Conservation (phyloP, 2,797 vertebrate genomes). For the Anisognathus igniventris region DNA sequence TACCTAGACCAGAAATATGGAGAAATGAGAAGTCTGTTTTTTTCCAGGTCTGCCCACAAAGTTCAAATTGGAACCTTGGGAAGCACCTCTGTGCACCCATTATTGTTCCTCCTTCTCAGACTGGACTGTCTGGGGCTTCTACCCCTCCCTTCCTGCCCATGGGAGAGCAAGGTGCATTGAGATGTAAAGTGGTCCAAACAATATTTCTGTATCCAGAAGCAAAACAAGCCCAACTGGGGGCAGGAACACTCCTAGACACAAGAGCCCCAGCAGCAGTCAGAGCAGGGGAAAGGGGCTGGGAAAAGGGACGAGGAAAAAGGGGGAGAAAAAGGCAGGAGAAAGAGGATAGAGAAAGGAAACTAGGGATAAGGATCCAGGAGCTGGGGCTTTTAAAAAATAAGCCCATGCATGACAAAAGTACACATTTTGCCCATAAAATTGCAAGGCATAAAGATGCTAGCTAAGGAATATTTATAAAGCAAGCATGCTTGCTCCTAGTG, state of each 20-base stretch:
- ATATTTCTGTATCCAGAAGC: background rate
- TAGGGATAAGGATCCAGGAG: background rate
- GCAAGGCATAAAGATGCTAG: background rate
- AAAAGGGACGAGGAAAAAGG: background rate
- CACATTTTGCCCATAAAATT: background rate
- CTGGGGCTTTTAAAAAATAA: background rate
- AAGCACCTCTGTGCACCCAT: accelerated
- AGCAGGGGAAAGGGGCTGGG: background rate
- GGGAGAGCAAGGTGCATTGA: background rate
- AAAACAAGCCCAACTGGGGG: background rate
- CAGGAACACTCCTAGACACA: background rate
- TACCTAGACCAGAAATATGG: conserved; percentile 48
- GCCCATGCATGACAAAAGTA: background rate
- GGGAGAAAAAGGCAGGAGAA: background rate
- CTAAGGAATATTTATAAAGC: background rate
- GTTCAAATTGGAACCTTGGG: background rate
- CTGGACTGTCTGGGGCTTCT: background rate
- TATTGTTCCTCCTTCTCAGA: background rate
- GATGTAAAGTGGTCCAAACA: background rate
- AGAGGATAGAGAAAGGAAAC: background rate
- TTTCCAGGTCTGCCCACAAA: background rate
- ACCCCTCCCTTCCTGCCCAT: background rate
- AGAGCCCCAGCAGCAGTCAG: background rate
- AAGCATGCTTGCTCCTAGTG: background rate
- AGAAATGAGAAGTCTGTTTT: background rate